Evolutionary conservation across 2,113 vertebrate species (phyloP).

Genomic region (Oceanodroma tethys): DNA sequence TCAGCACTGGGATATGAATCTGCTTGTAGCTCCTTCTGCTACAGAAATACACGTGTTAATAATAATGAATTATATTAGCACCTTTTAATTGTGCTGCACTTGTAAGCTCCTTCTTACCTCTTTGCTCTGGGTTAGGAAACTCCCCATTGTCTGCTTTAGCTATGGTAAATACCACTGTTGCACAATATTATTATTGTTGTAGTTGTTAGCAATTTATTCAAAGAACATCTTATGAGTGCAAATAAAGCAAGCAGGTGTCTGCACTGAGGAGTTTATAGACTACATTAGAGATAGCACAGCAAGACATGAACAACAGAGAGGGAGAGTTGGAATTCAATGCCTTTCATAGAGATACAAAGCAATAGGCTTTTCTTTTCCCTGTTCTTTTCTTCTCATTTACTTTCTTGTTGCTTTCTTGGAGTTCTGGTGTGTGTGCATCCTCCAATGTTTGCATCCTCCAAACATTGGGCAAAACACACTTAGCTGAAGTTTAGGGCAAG

Average conservation of each 20-base stretch:
- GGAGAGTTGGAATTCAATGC: neutral
- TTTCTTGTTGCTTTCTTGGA: neutral
- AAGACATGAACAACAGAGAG: neutral
- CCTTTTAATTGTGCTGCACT: conserved; percentile 28
- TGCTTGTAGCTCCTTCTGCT: conserved; percentile 5
- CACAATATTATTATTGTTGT: neutral
- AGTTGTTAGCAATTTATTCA: conserved; percentile 40
- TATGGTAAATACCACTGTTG: neutral
- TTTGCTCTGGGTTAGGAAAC: conserved; percentile 2
- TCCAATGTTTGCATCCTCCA: neutral
- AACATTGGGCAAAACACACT: neutral
- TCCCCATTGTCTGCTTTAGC: conserved; percentile 34
- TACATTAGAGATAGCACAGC: neutral
- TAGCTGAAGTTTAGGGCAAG: neutral
- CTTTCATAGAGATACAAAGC: neutral
- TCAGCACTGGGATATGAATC: conserved; percentile 5
- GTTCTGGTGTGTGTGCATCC: neutral
- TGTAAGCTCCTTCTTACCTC: neutral
- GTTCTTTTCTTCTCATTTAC: neutral
- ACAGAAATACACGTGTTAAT: conserved; percentile 20
- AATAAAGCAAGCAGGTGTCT: conserved; percentile 38
- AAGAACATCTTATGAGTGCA: conserved; percentile 21
- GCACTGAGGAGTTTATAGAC: conserved; percentile 1
- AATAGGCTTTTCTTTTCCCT: neutral
- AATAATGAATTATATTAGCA: conserved; percentile 41